Base-by-base conservation (phyloP, 1,140 invertebrate species). In the Anagrus nilaparvatae region DNA sequence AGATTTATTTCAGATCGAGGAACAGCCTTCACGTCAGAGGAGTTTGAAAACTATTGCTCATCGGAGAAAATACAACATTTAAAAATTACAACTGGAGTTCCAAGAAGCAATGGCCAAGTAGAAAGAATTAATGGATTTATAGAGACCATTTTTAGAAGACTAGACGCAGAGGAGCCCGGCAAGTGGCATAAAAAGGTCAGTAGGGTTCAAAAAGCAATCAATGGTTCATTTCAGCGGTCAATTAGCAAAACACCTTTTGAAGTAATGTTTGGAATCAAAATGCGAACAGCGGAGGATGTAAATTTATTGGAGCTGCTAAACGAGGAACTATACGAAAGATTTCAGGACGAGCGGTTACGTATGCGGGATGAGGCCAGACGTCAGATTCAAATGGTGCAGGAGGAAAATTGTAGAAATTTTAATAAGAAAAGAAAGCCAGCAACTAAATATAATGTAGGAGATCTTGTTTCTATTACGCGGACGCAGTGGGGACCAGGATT, bases 391-490 rank as follows among this genome's bases (percentile, higher is more conserved):
- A 60, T 62, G 38, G 42, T 53, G n/a, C 58, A 65, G 44, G 46
- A 57, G 27, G 53, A 58, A 47, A 62, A 63, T 40, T 46, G 42
- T 24, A 39, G 32, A 10, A 50, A 41, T 12, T 63, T 44, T 30
- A 57, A 63, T 40, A 48, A 47, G 34, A 56, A 53, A 36, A 44
- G 57, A 21, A 56, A 54, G 17, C 14, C 36, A 40, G 36, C 44
- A 17, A 40, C 20, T 13, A 35, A 40, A 12, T 63, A 60, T 42
- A 36, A 53, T 18, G 29, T 51, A 16, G 53, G 51, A 17, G 60
- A 67, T 38, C 23, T 60, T 30, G 61, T 65, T 9, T 60, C 58
- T 9, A 65, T 65, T 4, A 58, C 60, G 37, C 34, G 54, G 24
- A 62, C 65, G 0, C 60, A 66, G 19, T 59, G 59, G 44, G 44